phyloP scores from a whole-genome alignment of 2,888 invertebrate genomes.

The Dendrolimus houi region DNA sequence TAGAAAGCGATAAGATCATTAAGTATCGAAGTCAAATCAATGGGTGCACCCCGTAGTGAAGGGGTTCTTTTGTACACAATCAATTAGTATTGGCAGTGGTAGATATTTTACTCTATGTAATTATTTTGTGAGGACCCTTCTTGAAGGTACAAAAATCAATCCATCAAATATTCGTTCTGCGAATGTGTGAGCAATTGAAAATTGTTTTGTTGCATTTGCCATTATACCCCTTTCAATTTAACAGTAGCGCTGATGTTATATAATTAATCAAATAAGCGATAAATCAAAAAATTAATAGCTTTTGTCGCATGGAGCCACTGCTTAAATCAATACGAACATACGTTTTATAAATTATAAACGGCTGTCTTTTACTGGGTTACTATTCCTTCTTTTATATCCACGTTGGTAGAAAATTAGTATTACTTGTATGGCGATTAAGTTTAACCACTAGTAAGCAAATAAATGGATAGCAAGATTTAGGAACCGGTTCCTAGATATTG shows the following conservation, averaged over 20 bases:
- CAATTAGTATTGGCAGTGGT: constrained; percentile 36
- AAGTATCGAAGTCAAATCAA: constrained; percentile 47
- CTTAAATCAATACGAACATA: too few species aligned
- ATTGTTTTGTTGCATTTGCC: constrained; percentile 15
- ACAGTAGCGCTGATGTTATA: constrained; percentile 12
- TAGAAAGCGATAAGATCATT: constrained; percentile 59
- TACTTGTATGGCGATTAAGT: too few species aligned
- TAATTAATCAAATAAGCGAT: constrained; percentile 37
- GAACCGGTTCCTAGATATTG: too few species aligned
- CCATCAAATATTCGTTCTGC: constrained; percentile 64
- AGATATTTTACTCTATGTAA: constrained; percentile 47
- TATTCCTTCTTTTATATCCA: too few species aligned
- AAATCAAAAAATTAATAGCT: background rate
- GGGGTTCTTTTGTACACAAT: constrained; percentile 6
- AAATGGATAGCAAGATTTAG: too few species aligned
- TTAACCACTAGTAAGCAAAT: too few species aligned
- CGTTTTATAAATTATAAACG: too few species aligned
- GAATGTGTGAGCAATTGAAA: constrained; percentile 25
- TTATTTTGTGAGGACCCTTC: constrained; percentile 49
- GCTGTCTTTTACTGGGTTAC: too few species aligned
- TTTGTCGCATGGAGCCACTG: background rate
- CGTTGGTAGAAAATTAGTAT: too few species aligned
- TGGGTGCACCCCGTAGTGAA: constrained; percentile 42
- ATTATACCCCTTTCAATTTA: constrained; percentile 23
- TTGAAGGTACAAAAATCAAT: constrained; percentile 47